Percentiles rank a stretch among this genome's conserved stretches.
phyloP scores from a whole-genome alignment of 2,797 vertebrate species.

The Spheniscus humboldti region DNA sequence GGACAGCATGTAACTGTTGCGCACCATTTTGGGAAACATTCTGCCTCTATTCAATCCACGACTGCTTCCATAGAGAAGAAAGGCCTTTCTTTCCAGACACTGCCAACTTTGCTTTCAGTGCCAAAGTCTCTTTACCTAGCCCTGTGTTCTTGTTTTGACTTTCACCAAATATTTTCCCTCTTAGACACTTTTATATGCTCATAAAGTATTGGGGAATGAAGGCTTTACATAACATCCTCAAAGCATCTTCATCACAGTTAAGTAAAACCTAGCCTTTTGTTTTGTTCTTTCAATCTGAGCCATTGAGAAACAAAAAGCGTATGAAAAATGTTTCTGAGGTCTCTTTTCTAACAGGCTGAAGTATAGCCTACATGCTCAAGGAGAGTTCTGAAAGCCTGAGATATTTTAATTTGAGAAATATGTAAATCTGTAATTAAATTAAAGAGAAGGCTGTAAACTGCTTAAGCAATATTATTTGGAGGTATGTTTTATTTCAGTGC shows the following conservation, averaged over 20 bases:
- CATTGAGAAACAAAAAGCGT: not conserved
- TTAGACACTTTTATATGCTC: not conserved
- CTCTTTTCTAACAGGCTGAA: not conserved
- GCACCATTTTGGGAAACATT: not conserved
- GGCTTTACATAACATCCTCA: not conserved
- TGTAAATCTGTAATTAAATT: not conserved
- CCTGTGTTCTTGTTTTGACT: not conserved
- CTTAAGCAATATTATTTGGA: not conserved
- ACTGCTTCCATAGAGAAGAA: not conserved
- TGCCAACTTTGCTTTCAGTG: not conserved
- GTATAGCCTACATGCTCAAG: not conserved
- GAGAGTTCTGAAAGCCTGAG: not conserved
- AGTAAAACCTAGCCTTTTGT: not conserved
- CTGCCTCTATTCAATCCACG: not conserved
- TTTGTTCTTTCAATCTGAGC: not conserved
- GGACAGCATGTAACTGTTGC: fast-evolving
- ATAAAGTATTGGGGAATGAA: not conserved
- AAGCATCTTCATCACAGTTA: not conserved
- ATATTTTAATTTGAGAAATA: not conserved
- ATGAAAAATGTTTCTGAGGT: not conserved
- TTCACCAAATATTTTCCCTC: not conserved
- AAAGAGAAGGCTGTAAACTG: not conserved
- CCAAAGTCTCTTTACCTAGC: not conserved
- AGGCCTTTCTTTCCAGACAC: not conserved
- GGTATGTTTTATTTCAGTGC: not conserved